phyloP scores from a whole-genome alignment of 2,888 invertebrate species.

The Platycheirus rosarum region DNA sequence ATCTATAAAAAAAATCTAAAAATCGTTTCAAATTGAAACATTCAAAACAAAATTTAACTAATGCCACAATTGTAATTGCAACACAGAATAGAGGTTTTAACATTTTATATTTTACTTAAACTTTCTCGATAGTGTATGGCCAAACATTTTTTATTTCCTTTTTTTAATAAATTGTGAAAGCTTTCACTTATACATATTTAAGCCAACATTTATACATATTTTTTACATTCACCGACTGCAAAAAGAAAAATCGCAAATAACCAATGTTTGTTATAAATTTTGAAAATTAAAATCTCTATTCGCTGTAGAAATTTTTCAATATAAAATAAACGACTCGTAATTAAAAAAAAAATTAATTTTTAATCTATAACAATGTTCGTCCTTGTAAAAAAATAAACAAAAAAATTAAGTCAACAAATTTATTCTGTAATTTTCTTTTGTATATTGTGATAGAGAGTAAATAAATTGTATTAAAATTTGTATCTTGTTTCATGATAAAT shows the following conservation, averaged over 20 bases:
- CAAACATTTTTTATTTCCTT: too few species aligned
- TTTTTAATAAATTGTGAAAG: too few species aligned
- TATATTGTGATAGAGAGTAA: conserved; percentile 65
- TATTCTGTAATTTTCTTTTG: conserved; percentile 45
- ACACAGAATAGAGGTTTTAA: background rate
- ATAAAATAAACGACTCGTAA: conserved; percentile 13
- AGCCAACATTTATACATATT: too few species aligned
- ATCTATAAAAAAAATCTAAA: conserved; percentile 39
- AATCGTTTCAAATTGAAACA: conserved; percentile 72
- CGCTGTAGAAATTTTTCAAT: background rate
- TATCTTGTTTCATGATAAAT: conserved; percentile 52
- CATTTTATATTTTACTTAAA: background rate
- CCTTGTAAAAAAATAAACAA: conserved; percentile 38
- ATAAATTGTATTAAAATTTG: conserved; percentile 64
- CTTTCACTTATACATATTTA: too few species aligned
- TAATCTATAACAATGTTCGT: conserved; percentile 9
- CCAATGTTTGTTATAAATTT: too few species aligned
- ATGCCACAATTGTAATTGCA: conserved; percentile 24
- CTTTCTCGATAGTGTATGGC: too few species aligned
- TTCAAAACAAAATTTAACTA: conserved; percentile 8
- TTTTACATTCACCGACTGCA: too few species aligned
- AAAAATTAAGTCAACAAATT: conserved; percentile 29
- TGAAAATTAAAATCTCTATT: conserved; percentile 6
- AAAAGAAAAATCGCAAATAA: too few species aligned
- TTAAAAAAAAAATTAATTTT: conserved; percentile 6